A percentile compares a stretch with the other conserved stretches of the same genome.
Conservation (phyloP, 2,797 vertebrate genomes). For the Tamandua tetradactyla region DNA sequence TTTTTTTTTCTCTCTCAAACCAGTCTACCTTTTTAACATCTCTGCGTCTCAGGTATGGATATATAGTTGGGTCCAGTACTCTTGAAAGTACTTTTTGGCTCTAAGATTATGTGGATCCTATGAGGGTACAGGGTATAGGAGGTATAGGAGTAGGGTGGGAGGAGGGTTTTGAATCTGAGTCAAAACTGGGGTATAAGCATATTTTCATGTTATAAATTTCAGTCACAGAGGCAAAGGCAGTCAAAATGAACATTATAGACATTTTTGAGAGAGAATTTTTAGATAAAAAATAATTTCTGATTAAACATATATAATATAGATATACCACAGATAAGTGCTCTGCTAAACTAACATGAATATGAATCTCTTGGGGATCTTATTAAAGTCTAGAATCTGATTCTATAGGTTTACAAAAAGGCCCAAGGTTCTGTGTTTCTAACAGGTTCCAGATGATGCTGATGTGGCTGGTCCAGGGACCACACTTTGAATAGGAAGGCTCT, state of each 20-base stretch:
- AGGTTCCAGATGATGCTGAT: not conserved
- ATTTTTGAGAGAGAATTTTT: not conserved
- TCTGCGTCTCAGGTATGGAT: not conserved
- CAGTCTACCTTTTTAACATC: not conserved
- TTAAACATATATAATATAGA: constrained; percentile 4
- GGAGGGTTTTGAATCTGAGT: not conserved
- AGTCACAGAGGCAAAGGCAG: not conserved
- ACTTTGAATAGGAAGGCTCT: not conserved
- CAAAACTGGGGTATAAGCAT: not conserved
- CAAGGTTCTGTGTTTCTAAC: not conserved
- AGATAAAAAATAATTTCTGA: not conserved
- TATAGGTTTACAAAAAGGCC: no score
- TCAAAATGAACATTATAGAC: not conserved
- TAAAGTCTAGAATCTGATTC: not conserved
- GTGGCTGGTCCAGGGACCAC: not conserved
- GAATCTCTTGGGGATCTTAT: not conserved
- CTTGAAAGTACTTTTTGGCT: not conserved
- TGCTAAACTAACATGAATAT: not conserved
- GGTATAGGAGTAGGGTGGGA: not conserved
- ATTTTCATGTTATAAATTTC: not conserved
- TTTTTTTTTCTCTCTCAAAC: no score
- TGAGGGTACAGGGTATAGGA: no score
- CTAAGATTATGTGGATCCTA: constrained; percentile 24
- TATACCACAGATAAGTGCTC: not conserved
- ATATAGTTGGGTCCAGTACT: not conserved